Percentiles rank a stretch among this genome's conserved stretches.
Evolutionary conservation across 2,888 invertebrate genomes (phyloP).

Genomic region (Meganola albula): DNA sequence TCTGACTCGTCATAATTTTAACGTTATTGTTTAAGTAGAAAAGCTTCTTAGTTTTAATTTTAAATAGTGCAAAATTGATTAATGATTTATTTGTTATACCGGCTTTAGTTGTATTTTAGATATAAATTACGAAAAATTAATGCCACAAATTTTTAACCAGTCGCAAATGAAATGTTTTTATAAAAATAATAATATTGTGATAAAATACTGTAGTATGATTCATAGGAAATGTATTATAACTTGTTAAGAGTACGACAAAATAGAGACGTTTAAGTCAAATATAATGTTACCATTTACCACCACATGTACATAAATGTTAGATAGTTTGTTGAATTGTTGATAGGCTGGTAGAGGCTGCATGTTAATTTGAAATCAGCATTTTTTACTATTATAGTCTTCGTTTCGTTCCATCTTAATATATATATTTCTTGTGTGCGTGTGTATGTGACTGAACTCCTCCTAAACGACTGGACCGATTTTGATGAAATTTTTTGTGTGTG

Average conservation of each 20-base stretch:
- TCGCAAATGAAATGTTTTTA: conserved; percentile 25
- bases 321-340: conserved; percentile 59
- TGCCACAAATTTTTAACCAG: conserved; percentile 18
- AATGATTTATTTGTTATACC: conserved; percentile 23
- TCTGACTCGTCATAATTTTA: conserved; percentile 44
- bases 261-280: conserved; percentile 40
- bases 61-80: conserved; percentile 28
- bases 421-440: too few relatives aligned
- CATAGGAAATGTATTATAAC: conserved; percentile 3
- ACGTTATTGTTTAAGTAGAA: conserved; percentile 48
- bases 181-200: conserved; percentile 24
- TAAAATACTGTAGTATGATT: conserved; percentile 21
- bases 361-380: too few relatives aligned
- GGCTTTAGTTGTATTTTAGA: conserved; percentile 25
- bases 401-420: too few relatives aligned
- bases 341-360: conserved; percentile 23
- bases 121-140: conserved; percentile 21
- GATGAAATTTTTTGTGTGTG: too few relatives aligned
- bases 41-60: conserved; percentile 39
- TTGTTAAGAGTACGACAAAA: conserved; percentile 3
- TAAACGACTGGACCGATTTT: too few relatives aligned
- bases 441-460: too few relatives aligned
- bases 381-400: too few relatives aligned
- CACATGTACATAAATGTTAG: conserved; percentile 61
- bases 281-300: conserved; percentile 59